Evolutionary conservation across 2,888 invertebrate genomes (phyloP).

Genomic region (Nowickia ferox): DNA sequence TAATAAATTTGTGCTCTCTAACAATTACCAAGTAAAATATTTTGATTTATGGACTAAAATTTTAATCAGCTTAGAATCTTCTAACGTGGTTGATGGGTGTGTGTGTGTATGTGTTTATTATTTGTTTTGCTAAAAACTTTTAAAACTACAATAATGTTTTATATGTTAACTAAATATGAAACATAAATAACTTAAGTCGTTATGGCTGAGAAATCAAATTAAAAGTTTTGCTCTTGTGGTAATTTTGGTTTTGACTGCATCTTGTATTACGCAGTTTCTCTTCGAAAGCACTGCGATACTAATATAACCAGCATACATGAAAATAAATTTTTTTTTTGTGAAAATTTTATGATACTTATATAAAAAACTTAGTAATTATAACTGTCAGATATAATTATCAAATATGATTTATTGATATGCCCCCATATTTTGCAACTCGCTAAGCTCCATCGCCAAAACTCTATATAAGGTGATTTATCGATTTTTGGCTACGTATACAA

Average conservation of each 20-base stretch:
- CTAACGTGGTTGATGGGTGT: not conserved
- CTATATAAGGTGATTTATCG: too few species aligned
- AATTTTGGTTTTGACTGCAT: constrained; percentile 34
- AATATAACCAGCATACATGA: not conserved
- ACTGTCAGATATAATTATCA: too few species aligned
- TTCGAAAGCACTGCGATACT: not conserved
- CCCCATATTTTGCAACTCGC: too few species aligned
- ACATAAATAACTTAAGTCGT: constrained; percentile 53
- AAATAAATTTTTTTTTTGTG: not conserved
- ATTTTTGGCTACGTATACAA: too few species aligned
- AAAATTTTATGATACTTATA: not conserved
- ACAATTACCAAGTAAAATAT: not conserved
- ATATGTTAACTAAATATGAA: constrained; percentile 41
- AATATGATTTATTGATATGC: too few species aligned
- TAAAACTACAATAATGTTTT: constrained; percentile 35
- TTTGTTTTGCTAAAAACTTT: constrained; percentile 19
- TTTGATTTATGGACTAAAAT: constrained; percentile 2
- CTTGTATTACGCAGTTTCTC: not conserved
- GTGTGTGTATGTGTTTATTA: not conserved
- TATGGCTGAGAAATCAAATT: constrained; percentile 36
- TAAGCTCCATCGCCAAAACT: too few species aligned
- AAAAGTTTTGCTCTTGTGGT: constrained; percentile 47
- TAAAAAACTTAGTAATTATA: too few species aligned
- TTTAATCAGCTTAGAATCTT: constrained; percentile 4
- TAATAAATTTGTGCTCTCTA: not conserved